Percentiles rank a stretch among this genome's conserved stretches.
These are phyloP conservation scores for Lathamus discolor DNA, from an alignment of 2,113 vertebrate species.

Conservation along the genomic window DNA sequence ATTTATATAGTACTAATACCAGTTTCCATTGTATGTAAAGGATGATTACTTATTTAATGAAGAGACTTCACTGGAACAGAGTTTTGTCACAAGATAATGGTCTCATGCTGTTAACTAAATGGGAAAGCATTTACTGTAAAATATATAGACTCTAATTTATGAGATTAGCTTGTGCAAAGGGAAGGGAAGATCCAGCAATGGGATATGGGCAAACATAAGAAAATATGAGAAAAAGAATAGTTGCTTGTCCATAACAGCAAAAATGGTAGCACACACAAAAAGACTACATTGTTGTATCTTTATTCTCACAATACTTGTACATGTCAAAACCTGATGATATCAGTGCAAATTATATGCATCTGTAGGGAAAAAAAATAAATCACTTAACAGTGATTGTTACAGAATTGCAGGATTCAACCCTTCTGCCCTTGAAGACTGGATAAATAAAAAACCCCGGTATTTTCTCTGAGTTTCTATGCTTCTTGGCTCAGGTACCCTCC, in stretches of 20 bases:
- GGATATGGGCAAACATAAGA: not conserved
- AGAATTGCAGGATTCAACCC: not conserved
- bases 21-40: conserved; percentile 57
- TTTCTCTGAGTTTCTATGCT: not conserved
- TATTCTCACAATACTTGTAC: not conserved
- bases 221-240: not conserved
- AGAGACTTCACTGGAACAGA: conserved; percentile 43
- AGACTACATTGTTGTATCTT: not conserved
- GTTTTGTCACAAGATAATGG: conserved; percentile 59
- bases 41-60: conserved; percentile 64
- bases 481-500: not conserved
- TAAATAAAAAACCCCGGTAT: not conserved
- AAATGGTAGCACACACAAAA: not conserved
- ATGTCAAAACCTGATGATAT: not conserved
- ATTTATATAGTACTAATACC: conserved; percentile 54
- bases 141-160: conserved; percentile 46
- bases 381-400: not conserved
- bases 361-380: not conserved
- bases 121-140: conserved; percentile 59
- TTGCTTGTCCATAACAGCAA: not conserved
- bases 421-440: not conserved
- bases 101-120: conserved; percentile 69
- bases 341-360: not conserved
- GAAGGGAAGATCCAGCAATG: not conserved
- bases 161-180: conserved; percentile 7